Conservation (phyloP, 2,113 vertebrate genomes). For the Aptenodytes patagonicus region DNA sequence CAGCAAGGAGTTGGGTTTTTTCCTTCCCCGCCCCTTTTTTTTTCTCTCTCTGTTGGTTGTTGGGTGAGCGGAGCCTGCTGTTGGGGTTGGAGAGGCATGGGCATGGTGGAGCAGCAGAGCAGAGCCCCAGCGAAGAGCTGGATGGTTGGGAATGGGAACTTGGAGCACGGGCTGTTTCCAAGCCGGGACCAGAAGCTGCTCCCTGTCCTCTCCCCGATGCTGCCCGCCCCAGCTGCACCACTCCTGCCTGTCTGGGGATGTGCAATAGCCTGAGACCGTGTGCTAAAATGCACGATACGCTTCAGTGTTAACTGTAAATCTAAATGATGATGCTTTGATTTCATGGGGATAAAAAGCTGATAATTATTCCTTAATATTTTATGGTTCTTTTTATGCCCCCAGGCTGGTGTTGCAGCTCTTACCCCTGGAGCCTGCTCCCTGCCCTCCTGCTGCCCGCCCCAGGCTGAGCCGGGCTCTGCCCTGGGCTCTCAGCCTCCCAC, state of each 20-base stretch:
- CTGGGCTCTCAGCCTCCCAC: neutral
- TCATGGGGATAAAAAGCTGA: neutral
- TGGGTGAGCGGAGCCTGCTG: neutral
- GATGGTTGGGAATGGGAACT: neutral
- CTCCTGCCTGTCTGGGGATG: neutral
- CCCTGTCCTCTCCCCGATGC: accelerated
- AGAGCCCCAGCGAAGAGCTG: neutral
- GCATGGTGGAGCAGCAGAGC: neutral
- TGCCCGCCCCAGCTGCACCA: neutral
- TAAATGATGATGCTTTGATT: neutral
- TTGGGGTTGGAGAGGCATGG: neutral
- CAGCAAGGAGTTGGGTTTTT: neutral
- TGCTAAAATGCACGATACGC: accelerated
- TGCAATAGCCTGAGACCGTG: neutral
- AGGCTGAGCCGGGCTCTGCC: neutral
- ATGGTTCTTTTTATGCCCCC: neutral
- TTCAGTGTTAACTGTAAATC: neutral
- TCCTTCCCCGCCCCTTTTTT: accelerated
- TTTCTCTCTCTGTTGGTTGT: neutral
- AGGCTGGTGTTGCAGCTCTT: neutral
- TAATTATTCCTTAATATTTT: neutral
- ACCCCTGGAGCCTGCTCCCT: neutral
- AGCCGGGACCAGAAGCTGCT: neutral
- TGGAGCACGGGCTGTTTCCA: neutral
- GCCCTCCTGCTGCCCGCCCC: neutral